These are phyloP conservation scores for Champsocephalus esox DNA, from an alignment of 2,797 vertebrate genomes.

Conservation along the genomic window DNA sequence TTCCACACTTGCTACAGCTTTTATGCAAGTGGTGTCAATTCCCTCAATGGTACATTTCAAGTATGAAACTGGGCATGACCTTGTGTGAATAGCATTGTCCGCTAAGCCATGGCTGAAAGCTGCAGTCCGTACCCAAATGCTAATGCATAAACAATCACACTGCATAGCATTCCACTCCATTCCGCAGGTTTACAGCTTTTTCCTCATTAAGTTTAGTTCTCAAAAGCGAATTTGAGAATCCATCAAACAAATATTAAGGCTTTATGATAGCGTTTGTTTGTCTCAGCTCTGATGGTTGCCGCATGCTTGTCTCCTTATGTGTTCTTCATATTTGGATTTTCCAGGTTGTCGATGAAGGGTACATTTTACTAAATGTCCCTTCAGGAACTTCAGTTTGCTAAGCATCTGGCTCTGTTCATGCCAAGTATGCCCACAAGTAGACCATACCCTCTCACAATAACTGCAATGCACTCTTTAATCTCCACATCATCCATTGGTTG, in stretches of 20 bases:
- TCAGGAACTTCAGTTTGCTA: neutral
- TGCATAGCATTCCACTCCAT: conserved; percentile 23
- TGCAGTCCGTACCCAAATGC: neutral
- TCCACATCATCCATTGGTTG: neutral
- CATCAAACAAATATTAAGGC: conserved; percentile 36
- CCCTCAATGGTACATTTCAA: neutral
- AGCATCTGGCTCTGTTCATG: neutral
- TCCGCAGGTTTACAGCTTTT: neutral
- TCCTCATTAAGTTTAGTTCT: neutral
- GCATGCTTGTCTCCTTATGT: neutral
- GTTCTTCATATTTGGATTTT: conserved; percentile 5
- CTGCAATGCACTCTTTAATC: conserved; percentile 1
- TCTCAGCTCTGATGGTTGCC: neutral
- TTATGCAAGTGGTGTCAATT: conserved; percentile 9
- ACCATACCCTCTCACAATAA: conserved; percentile 18
- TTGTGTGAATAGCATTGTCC: neutral
- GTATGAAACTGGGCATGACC: neutral
- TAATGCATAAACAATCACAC: conserved; percentile 9
- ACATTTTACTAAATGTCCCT: conserved; percentile 16
- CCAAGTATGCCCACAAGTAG: conserved; percentile 3
- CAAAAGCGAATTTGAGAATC: conserved; percentile 10
- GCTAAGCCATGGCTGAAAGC: conserved; percentile 9
- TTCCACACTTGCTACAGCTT: conserved; percentile 67
- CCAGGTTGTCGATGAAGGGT: neutral
- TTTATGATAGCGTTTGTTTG: conserved; percentile 11